phyloP scores from a whole-genome alignment of 1,140 invertebrate species.

The Drosophila ambigua region DNA sequence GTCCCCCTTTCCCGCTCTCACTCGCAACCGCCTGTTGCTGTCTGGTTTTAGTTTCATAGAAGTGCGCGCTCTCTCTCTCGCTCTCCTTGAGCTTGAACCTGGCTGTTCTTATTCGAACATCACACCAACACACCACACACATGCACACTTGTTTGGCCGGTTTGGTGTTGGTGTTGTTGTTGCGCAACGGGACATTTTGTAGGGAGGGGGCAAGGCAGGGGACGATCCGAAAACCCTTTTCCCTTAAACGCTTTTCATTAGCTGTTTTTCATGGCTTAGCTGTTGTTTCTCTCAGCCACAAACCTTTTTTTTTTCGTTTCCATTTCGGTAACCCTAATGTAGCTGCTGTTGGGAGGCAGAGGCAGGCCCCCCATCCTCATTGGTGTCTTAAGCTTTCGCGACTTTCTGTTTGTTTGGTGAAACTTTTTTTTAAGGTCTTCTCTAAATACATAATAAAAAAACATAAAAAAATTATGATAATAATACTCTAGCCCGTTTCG shows the following conservation, averaged over 20 bases:
- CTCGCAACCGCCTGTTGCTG: conserved; percentile 24
- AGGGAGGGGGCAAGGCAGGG: conserved; percentile 12
- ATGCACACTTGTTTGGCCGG: conserved; percentile 73
- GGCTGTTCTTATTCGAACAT: conserved; percentile 21
- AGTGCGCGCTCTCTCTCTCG: conserved; percentile 20
- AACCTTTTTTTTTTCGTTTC: conserved; percentile 50
- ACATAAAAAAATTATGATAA: conserved; percentile 34
- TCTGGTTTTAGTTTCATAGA: conserved; percentile 8
- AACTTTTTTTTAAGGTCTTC: conserved; percentile 76
- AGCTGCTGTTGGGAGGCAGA: conserved; percentile 17
- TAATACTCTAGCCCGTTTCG: conserved; percentile 34
- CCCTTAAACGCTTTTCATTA: conserved; percentile 58
- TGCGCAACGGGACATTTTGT: conserved; percentile 77
- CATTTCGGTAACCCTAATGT: conserved; percentile 39
- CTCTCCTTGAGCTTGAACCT: conserved; percentile 67
- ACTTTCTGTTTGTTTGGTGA: conserved; percentile 79
- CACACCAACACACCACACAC: conserved; percentile 6
- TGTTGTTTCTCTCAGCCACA: conserved; percentile 26
- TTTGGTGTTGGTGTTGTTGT: conserved; percentile 54
- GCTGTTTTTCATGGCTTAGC: conserved; percentile 23
- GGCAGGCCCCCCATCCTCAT: background rate
- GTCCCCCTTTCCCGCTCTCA: conserved; percentile 29
- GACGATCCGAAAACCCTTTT: conserved; percentile 59
- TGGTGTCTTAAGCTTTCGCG: conserved; percentile 64
- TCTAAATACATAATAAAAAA: conserved; percentile 61